Evolutionary conservation across 2,888 invertebrate genomes (phyloP).

Genomic region (Tenthredo amoena): DNA sequence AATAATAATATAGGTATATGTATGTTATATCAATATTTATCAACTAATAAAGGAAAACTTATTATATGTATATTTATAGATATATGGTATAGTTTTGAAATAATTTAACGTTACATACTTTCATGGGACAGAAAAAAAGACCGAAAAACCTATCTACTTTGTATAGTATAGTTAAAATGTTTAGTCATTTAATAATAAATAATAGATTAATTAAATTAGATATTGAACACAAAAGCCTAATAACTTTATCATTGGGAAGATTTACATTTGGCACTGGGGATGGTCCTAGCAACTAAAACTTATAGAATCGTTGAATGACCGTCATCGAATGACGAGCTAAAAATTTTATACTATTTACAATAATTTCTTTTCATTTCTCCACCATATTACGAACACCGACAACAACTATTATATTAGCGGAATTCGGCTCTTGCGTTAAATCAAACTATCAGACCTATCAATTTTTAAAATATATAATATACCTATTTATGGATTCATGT

Average conservation of each 20-base stretch:
- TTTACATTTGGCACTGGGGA: slow-evolving; percentile 47
- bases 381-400: not conserved
- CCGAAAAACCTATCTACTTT: not conserved
- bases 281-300: not conserved
- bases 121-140: not conserved
- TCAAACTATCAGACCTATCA: too few relatives aligned
- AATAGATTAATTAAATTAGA: not conserved
- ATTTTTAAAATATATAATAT: too few relatives aligned
- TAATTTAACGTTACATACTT: not conserved
- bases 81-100: not conserved
- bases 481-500: too few relatives aligned
- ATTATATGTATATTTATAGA: not conserved
- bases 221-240: not conserved
- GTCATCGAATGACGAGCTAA: not conserved
- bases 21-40: not conserved
- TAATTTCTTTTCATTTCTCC: not conserved
- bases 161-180: too few relatives aligned
- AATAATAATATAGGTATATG: not conserved
- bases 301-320: not conserved
- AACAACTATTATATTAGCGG: not conserved
- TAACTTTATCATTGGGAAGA: slow-evolving; percentile 20
- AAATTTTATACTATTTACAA: not conserved
- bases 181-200: not conserved
- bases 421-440: not conserved
- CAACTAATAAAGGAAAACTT: not conserved